These are phyloP conservation scores for Oithona nana DNA, from an alignment of 2,888 invertebrate genomes.

Conservation along the genomic window DNA sequence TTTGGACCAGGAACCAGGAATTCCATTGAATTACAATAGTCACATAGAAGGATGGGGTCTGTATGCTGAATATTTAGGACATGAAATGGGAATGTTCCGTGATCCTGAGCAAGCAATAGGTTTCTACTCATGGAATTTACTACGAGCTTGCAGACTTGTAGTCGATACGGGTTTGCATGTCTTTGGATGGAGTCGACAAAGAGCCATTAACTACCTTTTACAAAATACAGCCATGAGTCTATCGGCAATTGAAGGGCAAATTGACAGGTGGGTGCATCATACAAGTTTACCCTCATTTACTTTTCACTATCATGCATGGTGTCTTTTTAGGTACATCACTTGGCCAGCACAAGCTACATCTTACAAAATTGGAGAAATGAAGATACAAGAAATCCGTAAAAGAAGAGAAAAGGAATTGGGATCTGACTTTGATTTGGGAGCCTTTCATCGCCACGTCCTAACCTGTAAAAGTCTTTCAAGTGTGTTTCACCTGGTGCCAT, in stretches of 20 bases:
- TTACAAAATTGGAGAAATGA: constrained; percentile 26
- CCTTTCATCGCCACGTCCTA: constrained; percentile 26
- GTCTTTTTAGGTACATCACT: constrained; percentile 25
- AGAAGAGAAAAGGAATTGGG: constrained; percentile 25
- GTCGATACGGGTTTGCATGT: constrained; percentile 27
- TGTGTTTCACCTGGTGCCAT: too few species aligned
- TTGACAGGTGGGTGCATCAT: too few species aligned
- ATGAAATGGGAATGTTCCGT: constrained; percentile 26
- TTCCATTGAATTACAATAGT: neutral
- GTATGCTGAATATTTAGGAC: constrained; percentile 27
- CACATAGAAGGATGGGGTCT: constrained; percentile 26
- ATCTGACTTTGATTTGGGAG: constrained; percentile 24
- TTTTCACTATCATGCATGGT: neutral
- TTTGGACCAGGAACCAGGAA: neutral
- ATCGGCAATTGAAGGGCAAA: too few species aligned
- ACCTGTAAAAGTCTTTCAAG: too few species aligned
- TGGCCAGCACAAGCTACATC: constrained; percentile 27
- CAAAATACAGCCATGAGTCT: constrained; percentile 22
- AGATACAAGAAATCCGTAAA: constrained; percentile 24
- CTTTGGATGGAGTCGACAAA: constrained; percentile 24
- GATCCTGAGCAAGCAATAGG: constrained; percentile 21
- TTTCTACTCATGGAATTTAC: constrained; percentile 18
- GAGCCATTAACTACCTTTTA: constrained; percentile 23
- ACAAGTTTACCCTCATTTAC: too few species aligned
- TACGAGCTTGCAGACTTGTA: constrained; percentile 26